phyloP scores from a whole-genome alignment of 2,113 vertebrate genomes.

The Sinocyclocheilus anshuiensis region DNA sequence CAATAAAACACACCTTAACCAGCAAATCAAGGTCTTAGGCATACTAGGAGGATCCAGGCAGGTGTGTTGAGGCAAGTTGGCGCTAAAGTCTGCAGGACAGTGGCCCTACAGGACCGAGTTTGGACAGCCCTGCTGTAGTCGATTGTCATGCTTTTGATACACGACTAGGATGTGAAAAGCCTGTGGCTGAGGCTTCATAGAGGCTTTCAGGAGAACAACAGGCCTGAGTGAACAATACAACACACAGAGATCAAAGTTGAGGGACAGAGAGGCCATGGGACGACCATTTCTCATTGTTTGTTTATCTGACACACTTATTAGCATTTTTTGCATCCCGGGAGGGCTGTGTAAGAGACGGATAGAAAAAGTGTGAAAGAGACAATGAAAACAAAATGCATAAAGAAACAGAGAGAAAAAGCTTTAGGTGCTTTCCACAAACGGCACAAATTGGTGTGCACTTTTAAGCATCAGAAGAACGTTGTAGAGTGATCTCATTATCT shows the following conservation, averaged over 20 bases:
- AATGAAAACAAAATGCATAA: neutral
- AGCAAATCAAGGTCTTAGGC: no score
- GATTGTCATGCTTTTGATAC: neutral
- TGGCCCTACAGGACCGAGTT: no score
- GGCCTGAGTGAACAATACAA: slow-evolving; percentile 6
- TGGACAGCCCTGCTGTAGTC: neutral
- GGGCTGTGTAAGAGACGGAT: neutral
- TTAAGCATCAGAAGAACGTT: neutral
- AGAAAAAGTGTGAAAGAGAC: neutral
- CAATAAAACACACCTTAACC: no score
- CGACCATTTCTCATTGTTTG: slow-evolving; percentile 18
- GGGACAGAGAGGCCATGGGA: neutral
- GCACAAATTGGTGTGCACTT: neutral
- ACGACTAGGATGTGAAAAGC: no score
- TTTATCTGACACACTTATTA: slow-evolving; percentile 22
- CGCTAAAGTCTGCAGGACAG: no score
- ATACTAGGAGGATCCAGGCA: no score
- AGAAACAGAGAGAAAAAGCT: neutral
- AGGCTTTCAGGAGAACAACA: slow-evolving; percentile 28
- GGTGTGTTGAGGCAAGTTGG: no score
- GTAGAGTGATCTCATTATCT: neutral
- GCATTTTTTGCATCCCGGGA: neutral
- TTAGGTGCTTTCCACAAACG: neutral
- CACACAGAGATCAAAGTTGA: neutral
- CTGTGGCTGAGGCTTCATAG: no score